Percentiles rank a stretch among this genome's conserved stretches.
Conservation (phyloP, 37 sponge, comb jelly and placozoan genomes). For the Dysidea cf. avara region DNA sequence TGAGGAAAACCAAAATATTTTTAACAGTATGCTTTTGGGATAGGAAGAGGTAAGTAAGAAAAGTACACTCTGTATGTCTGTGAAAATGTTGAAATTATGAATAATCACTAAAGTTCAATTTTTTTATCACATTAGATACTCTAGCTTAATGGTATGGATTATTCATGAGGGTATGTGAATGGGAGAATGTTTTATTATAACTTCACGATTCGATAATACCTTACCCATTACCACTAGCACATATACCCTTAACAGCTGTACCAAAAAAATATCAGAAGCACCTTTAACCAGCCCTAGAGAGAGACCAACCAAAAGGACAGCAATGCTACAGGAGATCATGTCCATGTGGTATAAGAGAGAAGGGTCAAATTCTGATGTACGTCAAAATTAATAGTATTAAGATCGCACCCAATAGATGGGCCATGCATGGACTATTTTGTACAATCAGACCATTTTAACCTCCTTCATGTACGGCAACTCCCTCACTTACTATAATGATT, state of each 20-base stretch:
- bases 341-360: slow-evolving; percentile 4
- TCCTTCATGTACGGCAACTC: no score
- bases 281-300: background rate
- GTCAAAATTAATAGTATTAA: slow-evolving; percentile 49
- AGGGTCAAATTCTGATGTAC: slow-evolving; percentile 33
- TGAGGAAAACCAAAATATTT: slow-evolving; percentile 70
- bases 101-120: no score
- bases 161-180: slow-evolving; percentile 73
- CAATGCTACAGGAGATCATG: slow-evolving; percentile 46
- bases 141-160: slow-evolving; percentile 73
- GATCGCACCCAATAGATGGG: slow-evolving; percentile 49
- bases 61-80: no score
- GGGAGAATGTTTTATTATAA: slow-evolving; percentile 54
- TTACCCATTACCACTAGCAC: slow-evolving; percentile 37
- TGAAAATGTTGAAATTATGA: no score
- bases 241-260: slow-evolving; percentile 53
- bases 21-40: background rate
- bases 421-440: slow-evolving; percentile 51
- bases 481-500: no score
- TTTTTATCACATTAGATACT: slow-evolving; percentile 49
- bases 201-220: slow-evolving; percentile 61
- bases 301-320: slow-evolving; percentile 40
- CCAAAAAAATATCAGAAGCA: background rate
- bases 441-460: slow-evolving; percentile 67
- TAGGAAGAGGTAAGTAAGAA: no score